Conservation (phyloP, 1,140 invertebrate species). For the Tetramorium simillimum region DNA sequence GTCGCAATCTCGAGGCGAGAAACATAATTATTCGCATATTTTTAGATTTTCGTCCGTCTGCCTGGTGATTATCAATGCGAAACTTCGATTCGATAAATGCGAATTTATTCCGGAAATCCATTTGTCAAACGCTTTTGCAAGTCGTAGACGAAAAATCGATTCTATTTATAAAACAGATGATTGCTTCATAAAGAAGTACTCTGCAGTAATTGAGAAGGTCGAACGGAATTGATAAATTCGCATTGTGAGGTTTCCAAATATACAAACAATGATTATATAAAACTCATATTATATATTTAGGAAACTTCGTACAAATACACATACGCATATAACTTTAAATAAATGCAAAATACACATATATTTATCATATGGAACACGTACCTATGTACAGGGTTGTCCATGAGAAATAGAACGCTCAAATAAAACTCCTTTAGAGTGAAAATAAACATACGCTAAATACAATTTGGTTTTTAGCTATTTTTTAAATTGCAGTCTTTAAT, state of each 20-base stretch:
- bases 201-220: background rate
- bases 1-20: background rate
- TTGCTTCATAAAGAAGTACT: background rate
- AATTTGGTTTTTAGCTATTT: background rate
- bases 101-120: background rate
- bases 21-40: background rate
- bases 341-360: slow-evolving; percentile 36
- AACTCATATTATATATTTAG: slow-evolving; percentile 30
- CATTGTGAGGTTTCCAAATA: background rate
- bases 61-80: background rate
- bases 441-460: background rate
- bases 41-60: background rate
- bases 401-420: background rate
- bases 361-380: slow-evolving; percentile 12
- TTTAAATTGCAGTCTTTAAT: background rate
- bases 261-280: background rate
- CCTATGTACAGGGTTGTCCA: background rate
- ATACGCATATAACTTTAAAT: slow-evolving; percentile 32
- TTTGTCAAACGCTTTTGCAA: background rate
- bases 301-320: slow-evolving; percentile 28
- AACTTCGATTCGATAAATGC: background rate
- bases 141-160: background rate
- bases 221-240: background rate
- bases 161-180: background rate
- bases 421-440: background rate